Evolutionary conservation across 1,140 invertebrate species (phyloP).

Genomic region (Rhagoletis pomonella): DNA sequence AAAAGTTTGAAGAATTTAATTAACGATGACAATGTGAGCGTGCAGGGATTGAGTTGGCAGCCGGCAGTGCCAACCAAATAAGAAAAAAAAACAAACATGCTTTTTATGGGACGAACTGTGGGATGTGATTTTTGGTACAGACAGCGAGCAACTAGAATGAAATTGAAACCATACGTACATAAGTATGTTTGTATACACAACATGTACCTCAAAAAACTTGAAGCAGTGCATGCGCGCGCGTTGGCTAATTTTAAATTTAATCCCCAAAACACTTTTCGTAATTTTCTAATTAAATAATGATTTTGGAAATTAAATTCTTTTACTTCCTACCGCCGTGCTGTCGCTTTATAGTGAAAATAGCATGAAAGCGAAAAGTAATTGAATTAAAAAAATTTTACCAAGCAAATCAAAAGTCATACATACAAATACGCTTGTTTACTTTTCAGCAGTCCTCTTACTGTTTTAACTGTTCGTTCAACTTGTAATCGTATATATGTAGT

Average conservation of each 20-base stretch:
- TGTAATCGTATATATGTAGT: background rate
- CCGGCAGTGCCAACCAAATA: background rate
- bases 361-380: slow-evolving; percentile 15
- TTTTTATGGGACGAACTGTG: background rate
- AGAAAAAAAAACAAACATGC: background rate
- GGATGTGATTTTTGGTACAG: background rate
- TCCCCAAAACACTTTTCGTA: slow-evolving; percentile 21
- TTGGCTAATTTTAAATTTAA: slow-evolving; percentile 22
- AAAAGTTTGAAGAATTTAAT: slow-evolving; percentile 38
- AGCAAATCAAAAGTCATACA: slow-evolving; percentile 1
- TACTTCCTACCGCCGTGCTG: background rate
- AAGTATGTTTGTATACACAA: background rate
- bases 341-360: background rate
- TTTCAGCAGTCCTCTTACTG: background rate
- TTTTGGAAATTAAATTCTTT: slow-evolving; percentile 31
- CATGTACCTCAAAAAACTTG: too few relatives aligned
- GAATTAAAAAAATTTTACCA: slow-evolving; percentile 10
- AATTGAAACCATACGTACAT: background rate
- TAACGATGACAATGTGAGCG: slow-evolving; percentile 7
- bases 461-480: background rate
- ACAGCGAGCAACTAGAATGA: background rate
- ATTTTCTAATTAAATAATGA: slow-evolving; percentile 47
- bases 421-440: background rate
- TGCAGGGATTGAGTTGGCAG: slow-evolving; percentile 29
- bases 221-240: background rate